phyloP scores from a whole-genome alignment of 1,140 invertebrate species.

The Ceratitis capitata region DNA sequence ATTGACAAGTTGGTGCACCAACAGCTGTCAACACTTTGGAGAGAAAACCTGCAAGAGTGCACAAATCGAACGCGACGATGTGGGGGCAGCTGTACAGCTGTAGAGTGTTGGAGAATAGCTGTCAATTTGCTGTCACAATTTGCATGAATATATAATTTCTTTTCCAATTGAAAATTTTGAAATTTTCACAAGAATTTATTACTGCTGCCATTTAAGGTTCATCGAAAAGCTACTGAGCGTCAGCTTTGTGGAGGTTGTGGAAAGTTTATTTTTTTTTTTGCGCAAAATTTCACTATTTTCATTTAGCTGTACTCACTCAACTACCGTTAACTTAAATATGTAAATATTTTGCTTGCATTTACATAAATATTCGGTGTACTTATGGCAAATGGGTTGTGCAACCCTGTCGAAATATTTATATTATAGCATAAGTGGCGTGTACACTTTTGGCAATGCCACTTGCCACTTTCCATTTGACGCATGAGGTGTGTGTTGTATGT shows the following conservation, averaged over 20 bases:
- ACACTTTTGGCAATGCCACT: not conserved
- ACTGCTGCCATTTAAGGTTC: not conserved
- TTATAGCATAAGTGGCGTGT: too few relatives aligned
- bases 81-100: not conserved
- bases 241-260: not conserved
- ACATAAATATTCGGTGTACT: conserved; percentile 3
- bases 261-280: not conserved
- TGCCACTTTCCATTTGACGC: not conserved
- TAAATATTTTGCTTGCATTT: not conserved
- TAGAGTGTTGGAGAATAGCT: not conserved
- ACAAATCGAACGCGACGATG: not conserved
- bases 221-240: not conserved
- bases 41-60: not conserved
- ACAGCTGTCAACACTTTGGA: conserved; percentile 21
- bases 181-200: not conserved
- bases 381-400: not conserved
- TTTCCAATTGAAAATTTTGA: conserved; percentile 7
- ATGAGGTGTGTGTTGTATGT: not conserved
- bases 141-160: conserved; percentile 12
- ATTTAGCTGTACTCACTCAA: not conserved
- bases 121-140: conserved; percentile 23
- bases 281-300: not conserved
- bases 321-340: not conserved
- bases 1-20: not conserved
- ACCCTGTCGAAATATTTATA: not conserved